Evolutionary conservation across 2,113 vertebrate genomes (phyloP), one percentile per base, ranked within the genome.

Genomic region (Marcusenius ussheri): DNA sequence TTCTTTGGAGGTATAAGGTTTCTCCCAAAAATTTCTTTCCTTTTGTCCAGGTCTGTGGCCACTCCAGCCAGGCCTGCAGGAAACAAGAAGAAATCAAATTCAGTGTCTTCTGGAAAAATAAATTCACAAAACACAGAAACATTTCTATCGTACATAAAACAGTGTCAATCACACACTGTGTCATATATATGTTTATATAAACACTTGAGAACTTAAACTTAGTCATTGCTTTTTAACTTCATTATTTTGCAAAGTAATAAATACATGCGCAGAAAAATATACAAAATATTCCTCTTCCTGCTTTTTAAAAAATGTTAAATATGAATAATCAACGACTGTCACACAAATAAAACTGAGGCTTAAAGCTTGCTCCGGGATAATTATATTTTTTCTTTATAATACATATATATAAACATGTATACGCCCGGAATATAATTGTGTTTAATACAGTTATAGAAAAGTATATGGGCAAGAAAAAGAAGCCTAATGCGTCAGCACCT

Each of bases 1-100:
- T 98, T 99, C 96, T 99, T 99, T 96, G 98, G 98, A 98, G 98
- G 98, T 98, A 99, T 99, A 95, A 99, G 96, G 96, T 99, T 99
- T 96, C 95, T 93, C 93, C 98, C 98, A 94, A 96, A 99, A 95
- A 97, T 93, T 96, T 97, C 97, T 97, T 94, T 98, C 95, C 98
- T 97, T 93, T 99, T 99, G 93, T 99, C 98, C 94, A 99, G 94
- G 94, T 99, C 98, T 91, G 95, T 91, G 92, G 95, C 94, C n/a
- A 94, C 96, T 89, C 97, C 98, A 0, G 96, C 94, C 92, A 99
- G 96, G 93, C 98, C 98, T 99, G 95, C 9, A 89, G 90, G 46
- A 77, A 62, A 50, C 49, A 47, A 86, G 10, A 90, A 89, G 53
- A 53, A 47, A 5, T 1, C 35, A 84, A 84, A 66, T 3, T 50